phyloP scores from a whole-genome alignment of 2,797 vertebrate species.

The Clarias laeviceps region DNA sequence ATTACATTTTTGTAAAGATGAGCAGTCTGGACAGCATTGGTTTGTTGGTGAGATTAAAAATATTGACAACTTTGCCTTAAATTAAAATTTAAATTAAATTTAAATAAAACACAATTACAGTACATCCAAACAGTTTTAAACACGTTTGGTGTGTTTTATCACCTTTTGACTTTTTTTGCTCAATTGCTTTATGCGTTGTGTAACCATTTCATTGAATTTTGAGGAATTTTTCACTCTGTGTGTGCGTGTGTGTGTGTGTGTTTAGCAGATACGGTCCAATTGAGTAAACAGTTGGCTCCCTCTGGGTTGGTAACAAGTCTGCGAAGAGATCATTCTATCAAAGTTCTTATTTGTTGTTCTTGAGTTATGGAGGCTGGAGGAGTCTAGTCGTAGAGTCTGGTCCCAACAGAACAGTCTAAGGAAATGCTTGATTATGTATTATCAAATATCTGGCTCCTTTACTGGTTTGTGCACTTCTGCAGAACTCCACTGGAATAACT shows the following conservation, averaged over 20 bases:
- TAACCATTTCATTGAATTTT: conserved; percentile 20
- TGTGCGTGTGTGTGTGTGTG: conserved; percentile 19
- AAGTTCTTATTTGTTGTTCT: conserved; percentile 25
- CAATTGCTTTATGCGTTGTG: conserved; percentile 4
- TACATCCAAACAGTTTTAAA: not conserved
- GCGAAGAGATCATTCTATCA: not conserved
- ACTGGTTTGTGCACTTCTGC: conserved; percentile 18
- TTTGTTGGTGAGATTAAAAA: too few relatives aligned
- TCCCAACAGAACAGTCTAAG: not conserved
- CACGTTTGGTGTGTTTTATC: not conserved
- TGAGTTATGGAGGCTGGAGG: not conserved
- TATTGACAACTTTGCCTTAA: too few relatives aligned
- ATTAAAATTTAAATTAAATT: too few relatives aligned
- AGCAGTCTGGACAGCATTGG: not conserved
- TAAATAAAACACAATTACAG: not conserved
- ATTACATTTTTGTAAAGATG: not conserved
- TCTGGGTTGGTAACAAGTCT: conserved; percentile 27
- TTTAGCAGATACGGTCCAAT: conserved; percentile 33
- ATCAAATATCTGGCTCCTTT: not conserved
- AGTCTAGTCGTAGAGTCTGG: not conserved
- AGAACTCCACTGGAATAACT: not conserved
- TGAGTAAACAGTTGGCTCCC: conserved; percentile 40
- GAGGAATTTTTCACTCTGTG: conserved; percentile 1
- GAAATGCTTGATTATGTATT: conserved; percentile 11
- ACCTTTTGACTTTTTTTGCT: not conserved